A percentile compares a stretch with the other conserved stretches of the same genome.
Evolutionary conservation across 2,113 vertebrate genomes (phyloP).

Genomic region (Emydura subglobosa): DNA sequence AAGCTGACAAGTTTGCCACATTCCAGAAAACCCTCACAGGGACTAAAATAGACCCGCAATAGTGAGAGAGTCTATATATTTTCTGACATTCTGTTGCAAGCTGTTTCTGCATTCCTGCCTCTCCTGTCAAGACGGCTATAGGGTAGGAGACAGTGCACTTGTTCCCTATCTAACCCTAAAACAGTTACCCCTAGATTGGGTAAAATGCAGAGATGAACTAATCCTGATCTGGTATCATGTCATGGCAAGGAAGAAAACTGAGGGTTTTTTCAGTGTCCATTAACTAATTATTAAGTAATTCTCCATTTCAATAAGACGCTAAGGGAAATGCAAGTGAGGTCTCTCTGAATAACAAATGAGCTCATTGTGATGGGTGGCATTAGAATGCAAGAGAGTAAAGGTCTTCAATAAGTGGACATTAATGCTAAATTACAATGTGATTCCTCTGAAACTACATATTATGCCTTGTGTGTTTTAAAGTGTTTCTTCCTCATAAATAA

Average conservation of each 20-base stretch:
- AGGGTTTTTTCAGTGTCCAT: neutral
- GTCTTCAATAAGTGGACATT: conserved; percentile 47
- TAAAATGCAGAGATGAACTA: neutral
- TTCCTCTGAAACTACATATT: conserved; percentile 24
- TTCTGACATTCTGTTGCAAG: neutral
- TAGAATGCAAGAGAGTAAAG: conserved; percentile 32
- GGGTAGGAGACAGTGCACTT: neutral
- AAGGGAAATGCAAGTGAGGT: conserved; percentile 15
- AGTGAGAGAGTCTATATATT: neutral
- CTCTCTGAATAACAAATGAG: conserved; percentile 28
- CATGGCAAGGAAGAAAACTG: neutral
- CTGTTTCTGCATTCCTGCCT: neutral
- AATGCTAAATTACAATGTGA: conserved; percentile 38
- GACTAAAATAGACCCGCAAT: fast-evolving
- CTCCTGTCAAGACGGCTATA: neutral
- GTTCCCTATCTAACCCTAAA: neutral
- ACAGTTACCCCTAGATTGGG: neutral
- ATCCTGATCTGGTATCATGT: neutral
- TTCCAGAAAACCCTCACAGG: neutral
- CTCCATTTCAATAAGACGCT: neutral
- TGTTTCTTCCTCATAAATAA: conserved; percentile 50
- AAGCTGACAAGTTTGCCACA: neutral
- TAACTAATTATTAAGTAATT: neutral
- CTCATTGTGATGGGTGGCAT: conserved; percentile 16
- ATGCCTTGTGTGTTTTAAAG: conserved; percentile 29